A percentile compares a stretch with the other conserved stretches of the same genome.
These are phyloP conservation scores for Nemoura dubitans DNA, from an alignment of 2,888 invertebrate species.

Conservation along the genomic window DNA sequence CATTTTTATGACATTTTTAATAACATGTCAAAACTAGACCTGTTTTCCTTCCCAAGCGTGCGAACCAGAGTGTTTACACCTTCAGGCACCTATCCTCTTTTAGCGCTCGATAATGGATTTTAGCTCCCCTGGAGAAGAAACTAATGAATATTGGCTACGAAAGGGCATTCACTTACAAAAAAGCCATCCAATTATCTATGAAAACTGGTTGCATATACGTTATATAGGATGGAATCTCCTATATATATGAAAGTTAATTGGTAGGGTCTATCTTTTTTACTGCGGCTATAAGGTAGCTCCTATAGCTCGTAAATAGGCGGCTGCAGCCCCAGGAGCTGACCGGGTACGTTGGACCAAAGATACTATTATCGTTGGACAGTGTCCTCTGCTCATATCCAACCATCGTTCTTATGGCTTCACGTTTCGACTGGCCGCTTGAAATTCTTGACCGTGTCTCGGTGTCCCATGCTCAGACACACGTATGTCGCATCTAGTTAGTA, in stretches of 20 bases:
- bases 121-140: slow-evolving; percentile 15
- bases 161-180: slow-evolving; percentile 41
- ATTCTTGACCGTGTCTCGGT: background rate
- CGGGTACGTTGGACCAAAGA: background rate
- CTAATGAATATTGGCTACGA: slow-evolving; percentile 38
- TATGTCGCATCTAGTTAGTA: background rate
- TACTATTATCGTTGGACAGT: too few relatives aligned
- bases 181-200: slow-evolving; percentile 35
- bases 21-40: slow-evolving; percentile 20
- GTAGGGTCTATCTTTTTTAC: slow-evolving; percentile 34
- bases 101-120: slow-evolving; percentile 18
- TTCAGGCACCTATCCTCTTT: slow-evolving; percentile 5
- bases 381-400: too few relatives aligned
- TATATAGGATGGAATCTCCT: slow-evolving; percentile 15
- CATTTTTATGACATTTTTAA: slow-evolving; percentile 13
- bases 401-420: too few relatives aligned
- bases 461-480: background rate
- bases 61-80: slow-evolving; percentile 19
- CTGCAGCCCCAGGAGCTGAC: background rate
- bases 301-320: background rate
- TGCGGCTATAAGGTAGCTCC: slow-evolving; percentile 22
- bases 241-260: slow-evolving; percentile 27
- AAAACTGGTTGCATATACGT: slow-evolving; percentile 36
- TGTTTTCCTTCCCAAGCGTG: slow-evolving; percentile 22
- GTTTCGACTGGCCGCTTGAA: background rate